Base-by-base conservation (phyloP, 2,888 invertebrate genomes). In the Sinodicranocentrus sp. region DNA sequence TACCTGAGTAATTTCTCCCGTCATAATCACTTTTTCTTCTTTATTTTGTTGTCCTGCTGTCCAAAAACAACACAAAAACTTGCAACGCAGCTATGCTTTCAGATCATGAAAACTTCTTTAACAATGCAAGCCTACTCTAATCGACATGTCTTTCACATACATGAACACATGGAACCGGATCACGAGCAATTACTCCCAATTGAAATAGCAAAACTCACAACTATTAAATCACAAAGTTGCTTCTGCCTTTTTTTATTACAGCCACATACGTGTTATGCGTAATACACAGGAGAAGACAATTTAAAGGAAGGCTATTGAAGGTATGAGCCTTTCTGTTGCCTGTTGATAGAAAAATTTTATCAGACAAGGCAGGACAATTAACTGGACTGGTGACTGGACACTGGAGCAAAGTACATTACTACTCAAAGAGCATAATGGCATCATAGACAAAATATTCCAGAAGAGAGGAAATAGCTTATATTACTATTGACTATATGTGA, bases 1-100 rank as follows among this genome's bases (percentile, higher is more conserved):
- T 72, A 72, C 52, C 19, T 25, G 65, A 44, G 73, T 82, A 82
- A 82, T 73, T 73, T 67, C 67, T 43, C 13, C 21, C 48, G 67
- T 82, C 80, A 73, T 80, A 72, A 67, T 73, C 73, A 82, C 79
- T 79, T 79, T 48, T 48, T 72, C 33, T 23, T 72, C 39, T 48
- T 70, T 79, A 59, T 72, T 59, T 39, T 43, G 8, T 59, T 54
- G 71, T 57, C 54, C 17, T 59, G 59, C 71, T 71, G 26, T 43
- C 52, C 26, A 25, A 19, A n/a, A 68, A 68, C 15, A 52, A 48
- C 48, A 25, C 23, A 19, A 3, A n/a, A 17, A 57, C 15, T 23
- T n/a, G 48, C 5, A 39, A 39, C 39, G 5, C 6, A 39, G 39
- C 39, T 13, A 39, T 8, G 39, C 39, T 39, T 39, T 39, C 39